Evolutionary conservation across 2,888 invertebrate species (phyloP).

Genomic region (Abrostola tripartita): DNA sequence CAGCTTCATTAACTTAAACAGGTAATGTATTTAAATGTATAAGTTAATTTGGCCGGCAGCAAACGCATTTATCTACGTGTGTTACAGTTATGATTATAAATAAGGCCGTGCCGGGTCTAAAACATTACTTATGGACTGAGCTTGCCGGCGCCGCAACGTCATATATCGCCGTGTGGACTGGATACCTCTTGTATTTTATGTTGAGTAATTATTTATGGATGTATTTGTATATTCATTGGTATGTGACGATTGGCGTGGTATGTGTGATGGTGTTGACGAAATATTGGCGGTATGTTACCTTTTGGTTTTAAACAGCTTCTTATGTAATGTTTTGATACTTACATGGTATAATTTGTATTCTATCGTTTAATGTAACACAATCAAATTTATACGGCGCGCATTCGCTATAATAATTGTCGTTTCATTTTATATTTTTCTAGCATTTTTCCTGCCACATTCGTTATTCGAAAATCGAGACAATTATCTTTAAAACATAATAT

Average conservation of each 20-base stretch:
- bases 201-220: conserved; percentile 58
- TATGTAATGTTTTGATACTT: too few species aligned
- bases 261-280: conserved; percentile 11
- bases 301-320: too few species aligned
- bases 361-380: too few species aligned
- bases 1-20: conserved; percentile 63
- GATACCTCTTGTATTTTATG: conserved; percentile 56
- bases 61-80: conserved; percentile 75
- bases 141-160: conserved; percentile 60
- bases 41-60: conserved; percentile 67
- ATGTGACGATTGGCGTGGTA: conserved; percentile 33
- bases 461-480: too few species aligned
- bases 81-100: conserved; percentile 83
- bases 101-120: conserved; percentile 67
- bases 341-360: too few species aligned
- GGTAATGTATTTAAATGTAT: conserved; percentile 57
- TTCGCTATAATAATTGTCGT: too few species aligned
- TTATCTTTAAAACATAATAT: too few species aligned
- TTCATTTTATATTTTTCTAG: too few species aligned
- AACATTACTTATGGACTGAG: conserved; percentile 74
- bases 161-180: conserved; percentile 55
- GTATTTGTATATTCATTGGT: conserved; percentile 62
- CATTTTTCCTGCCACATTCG: too few species aligned
- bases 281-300: not conserved
- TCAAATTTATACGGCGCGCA: too few species aligned